phyloP scores from a whole-genome alignment of 2,888 invertebrate genomes.

The Odontocerum albicorne region DNA sequence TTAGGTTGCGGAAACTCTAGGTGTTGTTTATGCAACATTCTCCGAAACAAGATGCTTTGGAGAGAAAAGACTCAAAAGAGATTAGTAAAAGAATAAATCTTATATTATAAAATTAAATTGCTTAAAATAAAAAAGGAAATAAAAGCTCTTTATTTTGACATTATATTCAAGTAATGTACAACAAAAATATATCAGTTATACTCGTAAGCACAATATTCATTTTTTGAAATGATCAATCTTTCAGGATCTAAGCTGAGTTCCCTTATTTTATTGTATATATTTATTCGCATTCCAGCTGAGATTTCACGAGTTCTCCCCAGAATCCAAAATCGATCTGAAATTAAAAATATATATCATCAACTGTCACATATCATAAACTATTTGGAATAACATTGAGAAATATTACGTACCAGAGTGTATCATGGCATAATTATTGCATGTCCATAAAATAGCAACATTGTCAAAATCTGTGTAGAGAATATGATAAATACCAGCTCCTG shows the following conservation, averaged over 20 bases:
- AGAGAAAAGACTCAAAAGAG: neutral
- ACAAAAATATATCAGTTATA: no score
- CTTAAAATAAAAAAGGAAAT: no score
- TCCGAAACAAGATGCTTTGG: neutral
- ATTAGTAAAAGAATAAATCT: no score
- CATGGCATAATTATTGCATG: constrained; percentile 67
- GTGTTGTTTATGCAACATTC: neutral
- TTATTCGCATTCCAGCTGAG: constrained; percentile 61
- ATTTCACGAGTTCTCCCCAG: constrained; percentile 68
- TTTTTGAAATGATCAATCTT: constrained; percentile 70
- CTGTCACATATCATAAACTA: no score
- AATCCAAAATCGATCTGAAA: constrained; percentile 72
- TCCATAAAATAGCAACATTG: constrained; percentile 72
- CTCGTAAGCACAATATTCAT: constrained; percentile 59
- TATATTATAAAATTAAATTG: no score
- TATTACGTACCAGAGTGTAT: constrained; percentile 58
- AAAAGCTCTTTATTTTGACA: no score
- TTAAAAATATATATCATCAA: no score
- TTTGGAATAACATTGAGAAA: no score
- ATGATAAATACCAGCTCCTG: constrained; percentile 72
- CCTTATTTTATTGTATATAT: constrained; percentile 65
- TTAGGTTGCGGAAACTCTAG: no score
- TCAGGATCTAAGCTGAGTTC: constrained; percentile 66
- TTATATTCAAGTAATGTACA: no score
- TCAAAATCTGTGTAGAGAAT: constrained; percentile 73